Conservation (phyloP, 2,113 vertebrate species). For the Macrotis lagotis region DNA sequence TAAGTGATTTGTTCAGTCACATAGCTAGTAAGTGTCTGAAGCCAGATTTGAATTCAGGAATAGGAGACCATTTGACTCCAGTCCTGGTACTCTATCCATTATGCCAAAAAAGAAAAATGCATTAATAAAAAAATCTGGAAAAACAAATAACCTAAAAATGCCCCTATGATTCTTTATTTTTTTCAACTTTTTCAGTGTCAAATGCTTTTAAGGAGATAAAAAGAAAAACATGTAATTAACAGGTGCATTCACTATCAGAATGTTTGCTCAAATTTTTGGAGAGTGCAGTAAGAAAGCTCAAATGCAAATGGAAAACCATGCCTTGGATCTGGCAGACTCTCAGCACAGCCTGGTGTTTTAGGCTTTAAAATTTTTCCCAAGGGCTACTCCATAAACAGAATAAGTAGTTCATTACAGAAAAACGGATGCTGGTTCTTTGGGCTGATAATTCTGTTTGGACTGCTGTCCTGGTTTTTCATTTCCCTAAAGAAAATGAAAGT, state of each 20-base stretch:
- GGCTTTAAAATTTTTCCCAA: slow-evolving; percentile 60
- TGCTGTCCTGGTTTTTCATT: neutral
- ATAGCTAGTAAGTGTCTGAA: neutral
- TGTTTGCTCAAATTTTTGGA: slow-evolving; percentile 28
- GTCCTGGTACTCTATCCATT: neutral
- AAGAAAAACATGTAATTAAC: neutral
- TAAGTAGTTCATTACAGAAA: slow-evolving; percentile 66
- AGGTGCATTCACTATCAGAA: slow-evolving; percentile 37
- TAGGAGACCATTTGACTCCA: neutral
- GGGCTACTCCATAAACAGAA: slow-evolving; percentile 50
- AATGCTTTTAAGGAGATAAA: slow-evolving; percentile 23
- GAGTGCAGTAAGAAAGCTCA: neutral
- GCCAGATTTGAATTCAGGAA: neutral
- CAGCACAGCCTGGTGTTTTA: slow-evolving; percentile 43
- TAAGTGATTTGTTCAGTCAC: neutral
- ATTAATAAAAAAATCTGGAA: neutral
- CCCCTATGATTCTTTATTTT: neutral
- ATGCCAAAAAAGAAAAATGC: neutral
- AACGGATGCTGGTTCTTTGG: slow-evolving; percentile 62
- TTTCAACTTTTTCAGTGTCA: neutral
- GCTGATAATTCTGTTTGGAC: slow-evolving; percentile 32
- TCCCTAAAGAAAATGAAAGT: neutral
- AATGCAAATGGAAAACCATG: slow-evolving; percentile 48
- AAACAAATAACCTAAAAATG: neutral
- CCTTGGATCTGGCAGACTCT: slow-evolving; percentile 32